Percentiles rank a stretch among this genome's conserved stretches.
Conservation (phyloP, 2,888 invertebrate genomes). For the Monopis laevigella region DNA sequence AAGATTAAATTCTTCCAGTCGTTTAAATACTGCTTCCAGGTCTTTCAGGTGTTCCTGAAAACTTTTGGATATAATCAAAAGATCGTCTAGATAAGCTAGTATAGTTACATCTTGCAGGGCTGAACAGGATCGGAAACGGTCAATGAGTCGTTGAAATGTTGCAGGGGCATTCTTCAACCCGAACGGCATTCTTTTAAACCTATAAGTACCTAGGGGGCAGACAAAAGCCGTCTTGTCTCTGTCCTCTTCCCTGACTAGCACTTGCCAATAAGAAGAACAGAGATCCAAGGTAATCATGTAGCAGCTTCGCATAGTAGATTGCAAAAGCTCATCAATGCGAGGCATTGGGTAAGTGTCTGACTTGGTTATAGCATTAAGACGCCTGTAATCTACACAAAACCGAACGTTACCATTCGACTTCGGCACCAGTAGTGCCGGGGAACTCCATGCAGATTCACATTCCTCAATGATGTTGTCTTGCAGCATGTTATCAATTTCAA, state of each 20-base stretch:
- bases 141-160: not conserved
- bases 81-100: constrained; percentile 23
- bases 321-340: constrained; percentile 29
- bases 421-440: constrained; percentile 27
- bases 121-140: not conserved
- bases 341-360: constrained; percentile 25
- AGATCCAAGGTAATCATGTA: constrained; percentile 30
- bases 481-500: constrained; percentile 25
- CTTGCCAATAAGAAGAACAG: constrained; percentile 31
- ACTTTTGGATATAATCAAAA: constrained; percentile 21
- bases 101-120: constrained; percentile 15
- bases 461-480: constrained; percentile 27
- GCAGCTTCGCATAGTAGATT: constrained; percentile 21
- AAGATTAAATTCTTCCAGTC: constrained; percentile 14
- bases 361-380: constrained; percentile 19
- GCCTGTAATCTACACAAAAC: constrained; percentile 27
- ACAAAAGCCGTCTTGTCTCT: constrained; percentile 24
- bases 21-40: constrained; percentile 15
- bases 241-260: constrained; percentile 20
- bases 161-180: too few relatives aligned
- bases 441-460: constrained; percentile 27
- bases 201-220: too few relatives aligned
- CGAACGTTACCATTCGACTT: constrained; percentile 24
- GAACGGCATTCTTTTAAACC: too few relatives aligned
- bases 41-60: constrained; percentile 20